Base-by-base conservation (phyloP, 2,113 vertebrate species). In the Acanthisitta chloris region DNA sequence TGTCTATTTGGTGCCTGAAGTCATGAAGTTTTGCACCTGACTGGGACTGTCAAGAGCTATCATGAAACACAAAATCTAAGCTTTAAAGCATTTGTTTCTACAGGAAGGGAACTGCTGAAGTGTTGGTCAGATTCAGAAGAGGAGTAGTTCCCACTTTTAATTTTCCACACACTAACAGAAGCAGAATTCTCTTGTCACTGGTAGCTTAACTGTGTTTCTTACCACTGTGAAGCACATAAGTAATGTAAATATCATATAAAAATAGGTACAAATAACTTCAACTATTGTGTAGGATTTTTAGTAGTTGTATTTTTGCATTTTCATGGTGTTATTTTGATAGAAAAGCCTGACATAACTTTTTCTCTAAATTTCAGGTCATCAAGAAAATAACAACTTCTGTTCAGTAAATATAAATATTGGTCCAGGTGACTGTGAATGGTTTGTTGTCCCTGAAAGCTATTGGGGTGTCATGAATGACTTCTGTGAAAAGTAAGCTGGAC, bases 341-440 rank as follows among this genome's bases (percentile, higher is more conserved):
- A 23, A 81, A 5, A 61, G 18, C 40, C 14, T 91, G 79, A 45
- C 17, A 24, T 55, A n/a, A 86, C 7, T 81, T 80, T 92, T 82
- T 52, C 80, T 97, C 73, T 80, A n/a, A 45, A 66, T 98, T 97
- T 92, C 96, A 99, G 99, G 99, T 97, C 99, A 99, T 98, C 99
- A 99, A 95, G 99, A 99, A 98, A 99, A 99, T 97, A 99, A 99
- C 97, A 99, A 99, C 91, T 99, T 99, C 83, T 99, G 99, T 94
- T 99, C 99, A 12, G 99, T 99, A 86, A 99, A 99, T 97, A 99
- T 99, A 97, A 99, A 99, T 98, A 99, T 99, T 79, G 99, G 99
- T 49, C 99, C 99, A 28, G 99, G 99, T 82, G 99, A 99, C 97
- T 99, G 99, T 86, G 99, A 99, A 98, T 99, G 99, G 99, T 99